A percentile compares a stretch with the other conserved stretches of the same genome.
phyloP scores from a whole-genome alignment of 2,113 vertebrate genomes.

The Malurus elegans region DNA sequence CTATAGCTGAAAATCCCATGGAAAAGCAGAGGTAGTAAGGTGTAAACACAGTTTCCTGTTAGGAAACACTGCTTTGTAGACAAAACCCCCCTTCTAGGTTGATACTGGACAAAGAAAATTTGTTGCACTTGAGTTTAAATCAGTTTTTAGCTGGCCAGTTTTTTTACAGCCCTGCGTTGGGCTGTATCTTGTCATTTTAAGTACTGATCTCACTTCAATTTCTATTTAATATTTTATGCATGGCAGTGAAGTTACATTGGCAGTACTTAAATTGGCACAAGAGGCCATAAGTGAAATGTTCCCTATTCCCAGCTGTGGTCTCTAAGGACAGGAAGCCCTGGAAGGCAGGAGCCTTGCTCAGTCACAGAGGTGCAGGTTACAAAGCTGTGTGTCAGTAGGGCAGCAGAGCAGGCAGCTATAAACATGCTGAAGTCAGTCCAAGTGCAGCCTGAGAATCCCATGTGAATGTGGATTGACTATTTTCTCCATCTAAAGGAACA shows the following conservation, averaged over 20 bases:
- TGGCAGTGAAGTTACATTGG: rapidly evolving
- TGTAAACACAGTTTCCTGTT: not conserved
- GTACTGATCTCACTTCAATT: not conserved
- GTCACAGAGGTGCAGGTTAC: not conserved
- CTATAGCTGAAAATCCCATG: not conserved
- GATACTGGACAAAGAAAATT: not conserved
- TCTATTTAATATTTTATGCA: rapidly evolving
- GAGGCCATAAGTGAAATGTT: not conserved
- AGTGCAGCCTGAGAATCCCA: not conserved
- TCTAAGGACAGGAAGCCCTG: not conserved
- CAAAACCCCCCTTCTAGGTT: not conserved
- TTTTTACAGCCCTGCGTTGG: not conserved
- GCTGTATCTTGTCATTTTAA: not conserved
- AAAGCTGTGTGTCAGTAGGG: not conserved
- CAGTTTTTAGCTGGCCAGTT: not conserved
- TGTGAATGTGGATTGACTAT: not conserved
- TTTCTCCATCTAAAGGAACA: not conserved
- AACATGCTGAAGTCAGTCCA: not conserved
- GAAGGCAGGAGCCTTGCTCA: not conserved
- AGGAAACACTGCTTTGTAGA: not conserved
- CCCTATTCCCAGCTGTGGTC: not conserved
- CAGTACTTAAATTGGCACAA: not conserved
- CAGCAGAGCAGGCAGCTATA: not conserved
- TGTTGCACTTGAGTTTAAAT: not conserved
- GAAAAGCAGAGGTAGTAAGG: not conserved